These are phyloP conservation scores for Littorina saxatilis DNA, from an alignment of 1,140 invertebrate species.

Conservation along the genomic window DNA sequence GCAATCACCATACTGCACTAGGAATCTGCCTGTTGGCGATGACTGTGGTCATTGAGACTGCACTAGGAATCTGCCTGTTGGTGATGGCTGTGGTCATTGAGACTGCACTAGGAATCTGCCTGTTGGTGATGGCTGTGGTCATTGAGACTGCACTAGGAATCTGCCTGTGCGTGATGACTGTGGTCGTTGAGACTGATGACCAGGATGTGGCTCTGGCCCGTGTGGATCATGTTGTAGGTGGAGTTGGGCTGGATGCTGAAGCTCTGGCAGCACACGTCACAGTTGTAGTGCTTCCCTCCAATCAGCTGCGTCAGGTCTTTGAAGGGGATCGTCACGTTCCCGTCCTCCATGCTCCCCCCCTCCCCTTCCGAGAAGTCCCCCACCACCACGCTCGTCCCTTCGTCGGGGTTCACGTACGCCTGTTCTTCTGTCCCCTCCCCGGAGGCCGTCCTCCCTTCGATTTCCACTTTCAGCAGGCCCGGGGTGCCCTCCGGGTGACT, in stretches of 20 bases:
- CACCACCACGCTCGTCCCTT: slow-evolving; percentile 26
- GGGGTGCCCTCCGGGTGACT: neutral
- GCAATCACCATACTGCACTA: too few relatives aligned
- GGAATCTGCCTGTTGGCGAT: too few relatives aligned
- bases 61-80: too few relatives aligned
- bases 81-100: too few relatives aligned
- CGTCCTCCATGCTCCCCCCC: slow-evolving; percentile 32
- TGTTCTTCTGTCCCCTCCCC: slow-evolving; percentile 12
- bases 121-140: neutral
- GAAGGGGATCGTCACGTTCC: slow-evolving; percentile 33
- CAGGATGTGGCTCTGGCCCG: slow-evolving; percentile 32
- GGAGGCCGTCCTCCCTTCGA: neutral
- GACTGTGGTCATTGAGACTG: too few relatives aligned
- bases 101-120: neutral
- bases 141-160: neutral
- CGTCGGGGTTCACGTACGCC: slow-evolving; percentile 32
- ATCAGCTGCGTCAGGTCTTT: slow-evolving; percentile 30
- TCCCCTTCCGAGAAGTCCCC: slow-evolving; percentile 30
- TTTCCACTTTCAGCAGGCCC: neutral
- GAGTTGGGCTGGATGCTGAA: slow-evolving; percentile 25
- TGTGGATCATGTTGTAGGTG: slow-evolving; percentile 39
- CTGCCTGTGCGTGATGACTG: neutral
- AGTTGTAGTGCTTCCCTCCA: slow-evolving; percentile 32
- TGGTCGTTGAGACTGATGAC: slow-evolving; percentile 36
- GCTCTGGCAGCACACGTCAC: slow-evolving; percentile 32